phyloP scores from a whole-genome alignment of 35 echinoderm and acorn worm genomes.

The Chiridota heheva region DNA sequence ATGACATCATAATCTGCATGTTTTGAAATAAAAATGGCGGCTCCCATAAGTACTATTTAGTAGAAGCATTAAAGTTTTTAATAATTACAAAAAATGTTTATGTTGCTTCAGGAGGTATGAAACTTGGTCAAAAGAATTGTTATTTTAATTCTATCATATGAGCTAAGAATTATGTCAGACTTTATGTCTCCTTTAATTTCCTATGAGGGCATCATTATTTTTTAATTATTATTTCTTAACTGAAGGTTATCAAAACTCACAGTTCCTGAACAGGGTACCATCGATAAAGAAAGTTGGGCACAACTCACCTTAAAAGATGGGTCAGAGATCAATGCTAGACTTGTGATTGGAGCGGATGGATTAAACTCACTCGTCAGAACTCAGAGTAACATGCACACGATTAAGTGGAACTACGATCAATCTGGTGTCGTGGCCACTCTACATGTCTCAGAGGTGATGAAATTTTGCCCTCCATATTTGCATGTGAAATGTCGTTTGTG shows the following conservation, averaged over 20 bases:
- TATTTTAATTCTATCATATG: too few species aligned
- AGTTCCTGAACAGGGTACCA: slow-evolving; percentile 27
- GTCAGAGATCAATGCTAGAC: slow-evolving; percentile 60
- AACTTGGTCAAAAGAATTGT: too few species aligned
- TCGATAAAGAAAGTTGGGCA: slow-evolving; percentile 74
- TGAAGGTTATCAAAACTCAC: background rate
- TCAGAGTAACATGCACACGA: slow-evolving; percentile 43
- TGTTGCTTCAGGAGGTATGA: too few species aligned
- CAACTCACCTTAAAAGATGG: slow-evolving; percentile 61
- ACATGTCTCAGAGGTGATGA: slow-evolving; percentile 72
- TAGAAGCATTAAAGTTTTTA: too few species aligned
- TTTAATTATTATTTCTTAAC: background rate
- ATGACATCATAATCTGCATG: too few species aligned
- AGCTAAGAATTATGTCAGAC: too few species aligned
- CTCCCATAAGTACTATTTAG: too few species aligned
- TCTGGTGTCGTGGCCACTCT: slow-evolving; percentile 94
- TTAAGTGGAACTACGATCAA: slow-evolving; percentile 88
- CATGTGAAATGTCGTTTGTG: background rate
- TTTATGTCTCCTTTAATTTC: too few species aligned
- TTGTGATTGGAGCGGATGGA: slow-evolving; percentile 91
- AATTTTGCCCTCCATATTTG: background rate
- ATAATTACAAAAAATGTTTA: too few species aligned
- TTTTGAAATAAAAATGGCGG: too few species aligned
- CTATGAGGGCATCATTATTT: too few species aligned
- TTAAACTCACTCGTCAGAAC: slow-evolving; percentile 70